Percentiles rank a stretch among this genome's conserved stretches.
Evolutionary conservation across 2,113 vertebrate species (phyloP).

Genomic region (Rhinogobius similis): DNA sequence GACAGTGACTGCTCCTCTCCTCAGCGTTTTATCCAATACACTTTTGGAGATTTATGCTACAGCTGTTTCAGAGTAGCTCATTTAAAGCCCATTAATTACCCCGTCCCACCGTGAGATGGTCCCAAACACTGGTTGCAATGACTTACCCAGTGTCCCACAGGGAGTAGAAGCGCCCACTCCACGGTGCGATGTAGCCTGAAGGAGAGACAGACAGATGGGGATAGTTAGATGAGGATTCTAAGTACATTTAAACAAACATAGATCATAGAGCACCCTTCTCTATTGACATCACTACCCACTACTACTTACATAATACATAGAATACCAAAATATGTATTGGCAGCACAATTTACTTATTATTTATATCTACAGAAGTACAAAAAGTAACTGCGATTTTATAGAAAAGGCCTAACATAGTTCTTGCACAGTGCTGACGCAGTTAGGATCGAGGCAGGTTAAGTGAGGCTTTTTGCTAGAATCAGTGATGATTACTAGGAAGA

Average conservation of each 20-base stretch:
- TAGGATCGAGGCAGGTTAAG: too few species aligned
- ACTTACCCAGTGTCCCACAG: constrained; percentile 96
- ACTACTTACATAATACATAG: too few species aligned
- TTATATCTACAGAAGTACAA: too few species aligned
- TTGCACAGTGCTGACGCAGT: too few species aligned
- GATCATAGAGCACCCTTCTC: neutral
- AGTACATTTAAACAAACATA: constrained; percentile 9
- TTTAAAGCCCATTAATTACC: constrained; percentile 8
- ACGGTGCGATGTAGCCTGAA: constrained; percentile 94
- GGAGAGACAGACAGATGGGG: constrained; percentile 14
- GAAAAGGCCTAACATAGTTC: too few species aligned
- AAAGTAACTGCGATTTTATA: too few species aligned
- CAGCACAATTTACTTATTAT: too few species aligned
- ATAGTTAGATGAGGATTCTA: neutral
- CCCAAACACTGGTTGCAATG: neutral
- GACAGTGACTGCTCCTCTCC: constrained; percentile 1
- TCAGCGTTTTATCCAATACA: neutral
- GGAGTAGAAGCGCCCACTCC: constrained; percentile 97
- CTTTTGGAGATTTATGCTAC: neutral
- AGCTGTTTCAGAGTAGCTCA: neutral
- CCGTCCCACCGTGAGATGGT: neutral
- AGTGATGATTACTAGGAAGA: too few species aligned
- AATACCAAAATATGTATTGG: too few species aligned
- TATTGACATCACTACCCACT: neutral
- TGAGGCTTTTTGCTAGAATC: too few species aligned